Conservation (phyloP, 1,140 invertebrate species). For the Phymorhynchus buccinoides region DNA sequence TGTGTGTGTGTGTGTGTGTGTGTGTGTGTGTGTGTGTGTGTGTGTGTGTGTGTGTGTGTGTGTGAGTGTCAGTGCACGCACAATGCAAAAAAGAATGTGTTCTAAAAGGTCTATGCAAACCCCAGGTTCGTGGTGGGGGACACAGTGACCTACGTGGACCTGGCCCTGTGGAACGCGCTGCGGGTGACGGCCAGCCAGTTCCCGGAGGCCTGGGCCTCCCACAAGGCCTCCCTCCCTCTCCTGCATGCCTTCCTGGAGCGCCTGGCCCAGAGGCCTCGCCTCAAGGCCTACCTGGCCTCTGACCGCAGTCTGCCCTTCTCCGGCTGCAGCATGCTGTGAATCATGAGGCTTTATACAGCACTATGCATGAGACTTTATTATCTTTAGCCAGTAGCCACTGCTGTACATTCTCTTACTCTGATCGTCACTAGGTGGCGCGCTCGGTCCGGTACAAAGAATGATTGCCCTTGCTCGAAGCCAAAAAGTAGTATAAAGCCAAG, state of each 20-base stretch:
- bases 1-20: background rate
- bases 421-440: too few relatives aligned
- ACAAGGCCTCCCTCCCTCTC: constrained; percentile 46
- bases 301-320: constrained; percentile 52
- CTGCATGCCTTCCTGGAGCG: constrained; percentile 54
- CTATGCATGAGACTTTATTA: too few relatives aligned
- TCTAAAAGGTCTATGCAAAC: too few relatives aligned
- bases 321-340: constrained; percentile 64
- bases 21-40: background rate
- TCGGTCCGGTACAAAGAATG: too few relatives aligned
- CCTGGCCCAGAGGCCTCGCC: constrained; percentile 50
- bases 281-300: constrained; percentile 58
- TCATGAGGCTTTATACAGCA: too few relatives aligned
- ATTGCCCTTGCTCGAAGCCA: too few relatives aligned
- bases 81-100: too few relatives aligned
- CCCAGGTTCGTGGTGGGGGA: constrained; percentile 28
- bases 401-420: too few relatives aligned
- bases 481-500: too few relatives aligned
- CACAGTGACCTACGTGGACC: constrained; percentile 38
- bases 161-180: constrained; percentile 13
- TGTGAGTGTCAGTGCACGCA: background rate
- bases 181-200: constrained; percentile 21
- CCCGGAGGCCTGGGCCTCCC: constrained; percentile 46
- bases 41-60: constrained; percentile 6
- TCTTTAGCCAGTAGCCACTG: too few relatives aligned